Percentiles rank a stretch among this genome's conserved stretches.
Evolutionary conservation across 2,888 invertebrate species (phyloP).

Genomic region (Creontiades dilutus): DNA sequence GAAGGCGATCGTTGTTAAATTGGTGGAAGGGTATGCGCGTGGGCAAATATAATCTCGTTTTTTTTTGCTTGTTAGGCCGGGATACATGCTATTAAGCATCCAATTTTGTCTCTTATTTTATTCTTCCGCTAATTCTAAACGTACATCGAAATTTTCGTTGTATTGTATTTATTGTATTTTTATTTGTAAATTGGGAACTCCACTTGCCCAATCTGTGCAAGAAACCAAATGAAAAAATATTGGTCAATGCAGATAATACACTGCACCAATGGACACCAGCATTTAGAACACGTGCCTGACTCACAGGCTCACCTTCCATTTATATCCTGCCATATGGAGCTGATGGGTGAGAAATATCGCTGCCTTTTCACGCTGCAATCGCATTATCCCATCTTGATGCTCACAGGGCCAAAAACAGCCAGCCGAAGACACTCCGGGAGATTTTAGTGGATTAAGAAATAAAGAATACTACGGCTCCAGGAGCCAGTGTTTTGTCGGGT

Average conservation of each 20-base stretch:
- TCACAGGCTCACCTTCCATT: background rate
- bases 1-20: too few relatives aligned
- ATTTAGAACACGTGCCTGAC: background rate
- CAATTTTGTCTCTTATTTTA: too few relatives aligned
- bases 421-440: background rate
- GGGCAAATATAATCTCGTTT: too few relatives aligned
- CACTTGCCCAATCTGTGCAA: too few relatives aligned
- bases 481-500: constrained; percentile 12
- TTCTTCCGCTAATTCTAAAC: too few relatives aligned
- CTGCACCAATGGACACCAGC: background rate
- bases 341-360: background rate
- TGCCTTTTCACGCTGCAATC: constrained; percentile 25
- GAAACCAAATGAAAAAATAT: too few relatives aligned
- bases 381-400: constrained; percentile 3
- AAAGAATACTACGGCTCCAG: constrained; percentile 22
- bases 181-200: too few relatives aligned
- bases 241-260: background rate
- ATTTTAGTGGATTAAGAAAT: constrained; percentile 15
- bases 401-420: background rate
- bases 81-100: too few relatives aligned
- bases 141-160: too few relatives aligned
- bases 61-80: too few relatives aligned
- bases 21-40: too few relatives aligned
- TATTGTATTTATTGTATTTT: too few relatives aligned
- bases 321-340: background rate